Evolutionary conservation across 1,140 invertebrate species (phyloP), one percentile per base, ranked within the genome.

Genomic region (Gryon sp.): DNA sequence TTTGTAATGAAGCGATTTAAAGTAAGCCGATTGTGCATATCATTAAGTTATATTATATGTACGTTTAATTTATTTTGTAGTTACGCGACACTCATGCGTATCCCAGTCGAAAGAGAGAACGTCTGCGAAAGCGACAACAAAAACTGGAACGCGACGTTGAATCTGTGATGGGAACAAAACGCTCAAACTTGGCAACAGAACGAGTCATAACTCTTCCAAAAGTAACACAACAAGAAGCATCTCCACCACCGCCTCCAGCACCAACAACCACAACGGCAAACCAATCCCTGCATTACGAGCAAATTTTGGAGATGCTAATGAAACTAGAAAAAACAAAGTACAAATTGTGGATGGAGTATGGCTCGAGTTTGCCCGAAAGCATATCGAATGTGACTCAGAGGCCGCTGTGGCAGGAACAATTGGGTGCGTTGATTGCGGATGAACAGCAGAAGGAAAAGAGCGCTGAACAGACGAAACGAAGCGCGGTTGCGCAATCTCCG

Each of bases 291-390:
- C 82, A 81, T 0, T 82, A 86, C 15, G 82, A 84, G 48, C 81
- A 87, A 60, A 84, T 87, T 70, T 63, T 86, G 3, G 80, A 86
- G 28, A 78, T 85, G 70, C 53, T 89, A 2, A 77, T 83, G 32
- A 87, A 83, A 65, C 70, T 88, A 8, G 87, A 88, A 34, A 80
- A 74, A 5, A 82, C 83, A 46, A 89, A 86, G 36, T 77, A 81
- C 41, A 36, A 81, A 8, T 45, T 89, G 6, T 66, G 86, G 8
- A 40, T 82, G 46, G 87, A 88, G 65, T 88, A 83, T 46, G 86
- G 86, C 0, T 57, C 65, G 8, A 69, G 81, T 62, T 78, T 88
- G 18, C 86, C 87, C 2, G 80, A 86, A 19, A 78, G 80, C 12
- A 80, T 88, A 53, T 84, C 83, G 14, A 83, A 79, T 14, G 81